Conservation (phyloP, 2,797 vertebrate genomes). For the Gobionotothen gibberifrons region DNA sequence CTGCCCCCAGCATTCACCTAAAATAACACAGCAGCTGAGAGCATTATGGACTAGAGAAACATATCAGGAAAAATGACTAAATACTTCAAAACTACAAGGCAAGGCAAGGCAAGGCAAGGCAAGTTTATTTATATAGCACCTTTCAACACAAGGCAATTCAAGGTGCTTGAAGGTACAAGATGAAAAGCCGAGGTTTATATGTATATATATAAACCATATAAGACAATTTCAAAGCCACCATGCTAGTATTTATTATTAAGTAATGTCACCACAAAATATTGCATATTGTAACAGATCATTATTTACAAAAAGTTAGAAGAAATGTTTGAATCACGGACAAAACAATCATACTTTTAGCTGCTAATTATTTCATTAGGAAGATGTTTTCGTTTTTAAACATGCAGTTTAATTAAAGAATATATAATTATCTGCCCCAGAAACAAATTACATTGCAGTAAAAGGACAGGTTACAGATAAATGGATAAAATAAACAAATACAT, state of each 20-base stretch:
- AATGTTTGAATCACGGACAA: background rate
- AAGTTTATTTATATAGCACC: too few relatives aligned
- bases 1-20: slow-evolving; percentile 23
- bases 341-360: background rate
- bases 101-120: too few relatives aligned
- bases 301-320: background rate
- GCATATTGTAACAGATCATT: background rate
- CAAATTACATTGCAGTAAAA: background rate
- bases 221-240: background rate
- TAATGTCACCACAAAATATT: background rate
- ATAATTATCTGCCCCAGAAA: background rate
- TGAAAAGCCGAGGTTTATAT: too few relatives aligned
- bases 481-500: background rate
- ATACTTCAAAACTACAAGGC: background rate
- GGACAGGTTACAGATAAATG: background rate
- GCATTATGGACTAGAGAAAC: slow-evolving; percentile 28
- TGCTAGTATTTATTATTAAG: background rate
- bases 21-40: slow-evolving; percentile 40
- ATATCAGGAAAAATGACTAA: background rate
- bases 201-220: background rate
- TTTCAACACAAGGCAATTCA: too few relatives aligned
- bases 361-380: background rate
- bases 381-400: slow-evolving; percentile 3
- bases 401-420: slow-evolving; percentile 1
- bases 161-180: too few relatives aligned